phyloP scores from a whole-genome alignment of 2,888 invertebrate species.

The Lydus trimaculatus region DNA sequence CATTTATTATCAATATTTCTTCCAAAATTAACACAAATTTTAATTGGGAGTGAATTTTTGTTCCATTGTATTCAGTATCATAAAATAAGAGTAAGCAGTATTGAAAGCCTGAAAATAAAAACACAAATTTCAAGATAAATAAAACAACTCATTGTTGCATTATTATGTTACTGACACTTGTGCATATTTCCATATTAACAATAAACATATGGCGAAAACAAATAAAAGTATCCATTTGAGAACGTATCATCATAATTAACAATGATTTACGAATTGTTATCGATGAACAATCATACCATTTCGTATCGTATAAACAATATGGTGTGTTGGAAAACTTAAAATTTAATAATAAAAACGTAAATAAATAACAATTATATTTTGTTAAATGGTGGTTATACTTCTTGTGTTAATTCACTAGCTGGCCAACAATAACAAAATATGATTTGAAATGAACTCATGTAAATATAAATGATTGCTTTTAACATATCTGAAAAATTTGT shows the following conservation, averaged over 20 bases:
- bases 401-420: background rate
- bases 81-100: background rate
- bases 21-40: too few species aligned
- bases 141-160: too few species aligned
- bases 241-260: background rate
- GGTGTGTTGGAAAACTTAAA: background rate
- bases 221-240: background rate
- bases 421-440: background rate
- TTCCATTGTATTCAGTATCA: background rate
- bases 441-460: background rate
- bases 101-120: background rate
- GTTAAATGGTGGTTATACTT: background rate
- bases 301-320: background rate
- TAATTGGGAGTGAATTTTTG: background rate
- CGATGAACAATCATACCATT: background rate
- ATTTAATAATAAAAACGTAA: background rate
- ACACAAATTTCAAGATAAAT: background rate
- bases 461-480: background rate
- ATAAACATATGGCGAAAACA: background rate
- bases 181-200: background rate
- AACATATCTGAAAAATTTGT: background rate
- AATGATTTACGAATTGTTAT: background rate
- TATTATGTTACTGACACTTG: background rate
- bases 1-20: background rate
- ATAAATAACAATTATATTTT: background rate